Base-by-base conservation (phyloP, 2,888 invertebrate species). In the Rugalucina vietnamica region DNA sequence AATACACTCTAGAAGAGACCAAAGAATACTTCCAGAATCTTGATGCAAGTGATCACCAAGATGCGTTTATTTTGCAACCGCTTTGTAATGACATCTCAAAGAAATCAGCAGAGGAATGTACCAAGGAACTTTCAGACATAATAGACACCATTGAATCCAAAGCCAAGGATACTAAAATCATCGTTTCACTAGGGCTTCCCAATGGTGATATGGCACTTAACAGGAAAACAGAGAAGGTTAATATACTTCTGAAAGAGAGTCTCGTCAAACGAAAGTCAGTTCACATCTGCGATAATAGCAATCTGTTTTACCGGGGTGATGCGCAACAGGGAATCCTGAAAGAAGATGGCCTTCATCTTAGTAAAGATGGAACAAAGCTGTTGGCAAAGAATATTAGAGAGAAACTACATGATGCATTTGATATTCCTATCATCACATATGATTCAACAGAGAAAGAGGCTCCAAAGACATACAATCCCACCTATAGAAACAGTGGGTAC, bases 181-280 rank as follows among this genome's bases (percentile, higher is more conserved):
- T 60, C 27, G 60, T 60, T 60, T 60, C 60, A 27, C 29, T 60
- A 27, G 60, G 60, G 5, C 60, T 60, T 60, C 60, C 60, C 60
- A 60, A 29, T 10, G 60, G 29, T 60, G 29, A 60, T 60, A 29
- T 60, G 29, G 18, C 2, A 2, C 60, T 60, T 24, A 60, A 60
- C 18, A 60, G 27, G 29, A 60, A 60, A 60, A 27, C 5, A 60
- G 29, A 29, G 21, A 60, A 60, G 18, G 18, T 60, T 4, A 60
- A 60, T 60, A 27, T 60, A 3, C 60, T 27, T 10, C 21, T 60
- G 29, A 60, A 60, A 60, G 60, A 60, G 29, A 60, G 60, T 21
- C 60, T 60, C 4, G 60, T 8, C 5, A 29, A 29, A 27, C 24
- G 60, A 27, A 27, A 60, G 4, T 29, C 3, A 3, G 60, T 60